Conservation (phyloP, 2,797 vertebrate species). For the Parauchenoglanis punctatus region DNA sequence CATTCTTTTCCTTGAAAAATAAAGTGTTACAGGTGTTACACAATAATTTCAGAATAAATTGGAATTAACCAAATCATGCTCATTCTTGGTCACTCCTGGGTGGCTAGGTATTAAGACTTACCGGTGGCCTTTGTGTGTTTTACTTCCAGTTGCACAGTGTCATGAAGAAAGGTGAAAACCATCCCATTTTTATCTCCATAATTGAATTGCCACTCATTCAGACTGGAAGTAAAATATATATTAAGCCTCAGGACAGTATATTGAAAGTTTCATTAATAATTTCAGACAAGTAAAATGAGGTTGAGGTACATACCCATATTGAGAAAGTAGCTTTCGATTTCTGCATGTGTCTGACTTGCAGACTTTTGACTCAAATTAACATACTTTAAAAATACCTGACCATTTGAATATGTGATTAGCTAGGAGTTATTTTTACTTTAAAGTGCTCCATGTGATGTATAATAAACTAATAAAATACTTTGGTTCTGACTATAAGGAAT, state of each 20-base stretch:
- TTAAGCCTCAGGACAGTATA: not conserved
- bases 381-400: not conserved
- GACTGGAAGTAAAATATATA: conserved; percentile 58
- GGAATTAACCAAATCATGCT: not conserved
- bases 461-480: conserved; percentile 15
- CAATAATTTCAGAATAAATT: not conserved
- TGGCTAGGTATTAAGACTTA: conserved; percentile 47
- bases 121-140: conserved; percentile 60
- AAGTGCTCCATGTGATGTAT: not conserved
- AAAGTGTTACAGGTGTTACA: conserved; percentile 13
- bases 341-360: not conserved
- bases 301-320: not conserved
- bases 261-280: not conserved
- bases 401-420: not conserved
- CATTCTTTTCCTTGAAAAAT: conserved; percentile 54
- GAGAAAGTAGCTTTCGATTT: not conserved
- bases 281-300: not conserved
- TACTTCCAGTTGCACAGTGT: conserved; percentile 70
- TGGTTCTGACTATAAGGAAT: not conserved
- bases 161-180: conserved; percentile 72
- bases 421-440: not conserved
- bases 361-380: not conserved
- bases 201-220: conserved; percentile 74
- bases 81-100: not conserved
- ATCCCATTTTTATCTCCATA: conserved; percentile 49